These are phyloP conservation scores for Pinna nobilis DNA, from an alignment of 1,140 invertebrate species.

Conservation along the genomic window DNA sequence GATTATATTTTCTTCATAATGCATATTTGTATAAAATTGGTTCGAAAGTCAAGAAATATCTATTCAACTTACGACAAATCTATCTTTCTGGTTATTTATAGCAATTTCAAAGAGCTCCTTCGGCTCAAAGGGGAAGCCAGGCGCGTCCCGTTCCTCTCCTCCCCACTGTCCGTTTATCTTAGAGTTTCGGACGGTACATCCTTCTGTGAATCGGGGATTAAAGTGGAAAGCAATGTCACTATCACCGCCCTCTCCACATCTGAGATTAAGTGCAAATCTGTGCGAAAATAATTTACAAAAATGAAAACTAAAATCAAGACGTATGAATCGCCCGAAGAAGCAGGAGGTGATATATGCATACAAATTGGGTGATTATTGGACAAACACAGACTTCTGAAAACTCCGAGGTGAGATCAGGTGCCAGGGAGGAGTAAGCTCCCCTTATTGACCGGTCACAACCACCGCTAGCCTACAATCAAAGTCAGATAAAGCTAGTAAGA, in stretches of 20 bases:
- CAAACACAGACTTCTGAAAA: not conserved
- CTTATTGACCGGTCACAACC: no score
- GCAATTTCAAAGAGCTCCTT: constrained; percentile 82
- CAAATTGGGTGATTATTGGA: no score
- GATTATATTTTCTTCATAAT: not conserved
- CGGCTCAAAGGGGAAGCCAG: constrained; percentile 79
- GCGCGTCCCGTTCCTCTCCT: constrained; percentile 82
- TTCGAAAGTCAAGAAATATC: no score
- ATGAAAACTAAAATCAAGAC: no score
- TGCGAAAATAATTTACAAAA: no score
- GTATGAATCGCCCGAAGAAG: no score
- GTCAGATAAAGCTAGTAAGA: no score
- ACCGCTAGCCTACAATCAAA: no score
- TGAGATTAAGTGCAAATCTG: constrained; percentile 82
- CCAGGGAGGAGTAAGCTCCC: no score
- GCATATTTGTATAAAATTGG: no score
- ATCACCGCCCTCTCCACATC: constrained; percentile 81
- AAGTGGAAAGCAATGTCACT: constrained; percentile 86
- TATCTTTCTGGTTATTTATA: constrained; percentile 37
- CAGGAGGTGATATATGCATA: no score
- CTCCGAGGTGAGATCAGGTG: not conserved
- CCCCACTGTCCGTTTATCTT: constrained; percentile 81
- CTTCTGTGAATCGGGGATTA: constrained; percentile 76
- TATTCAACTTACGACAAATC: constrained; percentile 44
- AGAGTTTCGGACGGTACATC: constrained; percentile 83